Evolutionary conservation across 1,140 invertebrate species (phyloP).

Genomic region (Magallana angulata): DNA sequence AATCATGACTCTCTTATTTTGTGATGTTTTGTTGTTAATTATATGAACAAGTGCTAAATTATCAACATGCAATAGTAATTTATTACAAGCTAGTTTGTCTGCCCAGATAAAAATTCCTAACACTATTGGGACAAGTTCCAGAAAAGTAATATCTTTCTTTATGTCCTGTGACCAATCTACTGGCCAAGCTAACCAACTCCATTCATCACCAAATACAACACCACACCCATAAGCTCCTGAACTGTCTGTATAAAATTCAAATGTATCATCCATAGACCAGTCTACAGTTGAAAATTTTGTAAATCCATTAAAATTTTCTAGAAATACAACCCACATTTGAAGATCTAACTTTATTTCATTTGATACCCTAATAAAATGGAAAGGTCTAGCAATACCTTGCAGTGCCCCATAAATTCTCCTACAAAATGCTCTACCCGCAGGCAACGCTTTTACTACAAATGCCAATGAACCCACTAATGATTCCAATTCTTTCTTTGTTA

Average conservation of each 20-base stretch:
- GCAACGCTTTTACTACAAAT: neutral
- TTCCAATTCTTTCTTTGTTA: neutral
- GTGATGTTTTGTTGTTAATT: too few species aligned
- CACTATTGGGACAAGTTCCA: neutral
- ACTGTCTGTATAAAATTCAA: constrained; percentile 11
- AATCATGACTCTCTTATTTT: constrained; percentile 18
- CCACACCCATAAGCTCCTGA: constrained; percentile 15
- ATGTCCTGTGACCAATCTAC: neutral
- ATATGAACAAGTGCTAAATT: too few species aligned
- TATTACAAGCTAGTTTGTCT: too few species aligned
- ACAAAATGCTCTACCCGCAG: too few species aligned
- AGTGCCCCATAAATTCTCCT: constrained; percentile 9
- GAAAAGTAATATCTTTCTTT: neutral
- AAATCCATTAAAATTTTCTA: too few species aligned
- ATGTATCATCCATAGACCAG: neutral
- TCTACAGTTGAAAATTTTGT: too few species aligned
- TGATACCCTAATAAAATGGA: constrained; percentile 7
- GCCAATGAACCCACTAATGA: neutral
- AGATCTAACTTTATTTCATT: neutral
- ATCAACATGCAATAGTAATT: too few species aligned
- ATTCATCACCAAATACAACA: constrained; percentile 13
- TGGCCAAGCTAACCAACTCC: neutral
- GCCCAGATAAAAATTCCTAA: too few species aligned
- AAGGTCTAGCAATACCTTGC: neutral
- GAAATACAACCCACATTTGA: neutral